Evolutionary conservation across 2,888 invertebrate species (phyloP), one percentile per base, ranked within the genome.

Genomic region (Vanessa cardui): DNA sequence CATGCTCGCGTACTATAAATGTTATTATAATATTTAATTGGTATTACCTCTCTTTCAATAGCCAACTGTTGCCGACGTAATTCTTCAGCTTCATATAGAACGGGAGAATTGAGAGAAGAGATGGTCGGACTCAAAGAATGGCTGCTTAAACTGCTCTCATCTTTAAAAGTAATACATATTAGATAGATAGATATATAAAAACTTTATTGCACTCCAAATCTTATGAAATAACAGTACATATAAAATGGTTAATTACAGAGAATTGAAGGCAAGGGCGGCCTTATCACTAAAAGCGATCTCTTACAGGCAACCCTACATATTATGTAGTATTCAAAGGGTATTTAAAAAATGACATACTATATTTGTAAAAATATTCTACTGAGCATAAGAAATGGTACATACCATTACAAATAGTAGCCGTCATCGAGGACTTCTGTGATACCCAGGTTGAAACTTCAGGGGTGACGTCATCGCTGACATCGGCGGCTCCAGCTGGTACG

Each of bases 21-120:
- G 3, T 39, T 39, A 12, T 39, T 39, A 12, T 4, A 58, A 21
- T 3, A 45, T 8, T 16, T 33, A 49, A 3, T 33, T 20, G 12
- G 2, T 33, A n/a, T 59, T 76, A 91, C 92, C 87, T 92, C 92
- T 85, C 83, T 82, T 72, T 92, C 92, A 44, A 92, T 92, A 16
- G 89, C 92, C 6, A 92, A 77, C 73, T 92, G 90, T 66, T 92
- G 91, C 18, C 87, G 78, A 6, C 90, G 80, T 16, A 92, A 74
- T 58, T 91, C 89, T 54, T 92, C 92, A 0, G 90, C 92, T 68
- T 92, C 92, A 39, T 74, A 77, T 7, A 82, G 83, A 1, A 79
- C 83, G 0, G 87, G 84, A 7, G 83, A 77, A 8, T 80, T 33
- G 12, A 83, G 62, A 1, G 81, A 75, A 0, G 82, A 70, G 7